phyloP scores from a whole-genome alignment of 2,113 vertebrate species.

The Lethenteron reissneri region DNA sequence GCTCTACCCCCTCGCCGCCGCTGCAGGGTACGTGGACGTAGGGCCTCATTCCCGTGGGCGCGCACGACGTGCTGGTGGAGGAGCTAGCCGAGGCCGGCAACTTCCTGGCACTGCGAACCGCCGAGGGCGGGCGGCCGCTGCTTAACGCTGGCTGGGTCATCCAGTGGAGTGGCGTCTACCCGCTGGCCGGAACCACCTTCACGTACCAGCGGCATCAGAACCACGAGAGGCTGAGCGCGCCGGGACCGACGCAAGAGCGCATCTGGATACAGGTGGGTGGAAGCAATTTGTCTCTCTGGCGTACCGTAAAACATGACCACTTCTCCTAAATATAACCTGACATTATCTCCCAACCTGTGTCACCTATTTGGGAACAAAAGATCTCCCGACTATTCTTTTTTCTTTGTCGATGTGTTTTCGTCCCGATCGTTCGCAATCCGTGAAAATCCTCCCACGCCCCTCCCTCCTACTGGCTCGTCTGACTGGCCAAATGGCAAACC shows the following conservation, averaged over 20 bases:
- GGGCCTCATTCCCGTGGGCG: conserved; percentile 59
- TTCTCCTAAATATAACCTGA: too few species aligned
- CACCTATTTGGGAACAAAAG: too few species aligned
- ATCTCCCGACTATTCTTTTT: too few species aligned
- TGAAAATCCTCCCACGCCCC: not conserved
- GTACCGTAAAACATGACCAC: fast-evolving
- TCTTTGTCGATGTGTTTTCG: too few species aligned
- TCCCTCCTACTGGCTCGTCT: not conserved
- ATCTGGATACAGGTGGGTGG: conserved; percentile 71
- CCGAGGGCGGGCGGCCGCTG: conserved; percentile 55
- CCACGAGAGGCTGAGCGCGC: conserved; percentile 70
- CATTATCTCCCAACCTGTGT: too few species aligned
- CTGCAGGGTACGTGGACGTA: conserved; percentile 67
- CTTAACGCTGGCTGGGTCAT: conserved; percentile 81
- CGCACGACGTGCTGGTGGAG: conserved; percentile 52
- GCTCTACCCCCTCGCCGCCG: too few species aligned
- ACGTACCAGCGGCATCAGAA: conserved; percentile 54
- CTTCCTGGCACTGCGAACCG: conserved; percentile 58
- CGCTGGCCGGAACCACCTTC: conserved; percentile 64
- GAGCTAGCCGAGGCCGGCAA: conserved; percentile 62
- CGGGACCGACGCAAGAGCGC: conserved; percentile 56
- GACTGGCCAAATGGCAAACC: not conserved
- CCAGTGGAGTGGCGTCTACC: conserved; percentile 77
- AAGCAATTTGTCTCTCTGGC: not conserved
- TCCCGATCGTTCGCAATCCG: too few species aligned